Conservation (phyloP, 2,888 invertebrate genomes). For the Cheilosia scutellata region DNA sequence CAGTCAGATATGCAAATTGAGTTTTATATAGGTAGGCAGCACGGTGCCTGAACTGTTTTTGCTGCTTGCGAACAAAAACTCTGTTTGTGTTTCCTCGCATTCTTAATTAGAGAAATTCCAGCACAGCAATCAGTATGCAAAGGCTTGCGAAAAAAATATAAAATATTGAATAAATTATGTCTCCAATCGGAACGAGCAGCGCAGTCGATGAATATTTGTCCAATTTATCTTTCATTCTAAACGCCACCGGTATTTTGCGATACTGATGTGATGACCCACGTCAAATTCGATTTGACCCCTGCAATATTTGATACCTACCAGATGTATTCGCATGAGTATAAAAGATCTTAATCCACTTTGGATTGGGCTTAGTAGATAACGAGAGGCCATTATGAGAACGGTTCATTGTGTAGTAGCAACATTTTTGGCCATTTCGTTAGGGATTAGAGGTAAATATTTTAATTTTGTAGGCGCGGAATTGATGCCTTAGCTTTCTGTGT, state of each 20-base stretch:
- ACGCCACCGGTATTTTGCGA: slow-evolving; percentile 13
- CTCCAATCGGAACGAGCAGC: slow-evolving; percentile 30
- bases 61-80: slow-evolving; percentile 23
- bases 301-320: not conserved
- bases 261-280: slow-evolving; percentile 31
- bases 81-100: slow-evolving; percentile 48
- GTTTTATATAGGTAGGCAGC: slow-evolving; percentile 44
- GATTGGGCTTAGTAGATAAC: slow-evolving; percentile 15
- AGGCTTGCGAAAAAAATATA: slow-evolving; percentile 32
- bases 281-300: slow-evolving; percentile 24
- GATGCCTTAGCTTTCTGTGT: no score
- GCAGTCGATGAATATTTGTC: slow-evolving; percentile 6
- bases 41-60: slow-evolving; percentile 51
- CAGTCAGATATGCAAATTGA: slow-evolving; percentile 72
- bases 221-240: slow-evolving; percentile 20
- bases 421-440: slow-evolving; percentile 31
- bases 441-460: slow-evolving; percentile 49
- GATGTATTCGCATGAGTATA: slow-evolving; percentile 2
- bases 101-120: slow-evolving; percentile 69
- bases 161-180: slow-evolving; percentile 61
- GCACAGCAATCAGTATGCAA: slow-evolving; percentile 55
- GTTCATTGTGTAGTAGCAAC: not conserved
- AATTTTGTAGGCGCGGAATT: not conserved
- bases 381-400: slow-evolving; percentile 22
- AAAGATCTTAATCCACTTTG: slow-evolving; percentile 27